phyloP scores from a whole-genome alignment of 2,888 invertebrate species.

The Machimus rusticus region DNA sequence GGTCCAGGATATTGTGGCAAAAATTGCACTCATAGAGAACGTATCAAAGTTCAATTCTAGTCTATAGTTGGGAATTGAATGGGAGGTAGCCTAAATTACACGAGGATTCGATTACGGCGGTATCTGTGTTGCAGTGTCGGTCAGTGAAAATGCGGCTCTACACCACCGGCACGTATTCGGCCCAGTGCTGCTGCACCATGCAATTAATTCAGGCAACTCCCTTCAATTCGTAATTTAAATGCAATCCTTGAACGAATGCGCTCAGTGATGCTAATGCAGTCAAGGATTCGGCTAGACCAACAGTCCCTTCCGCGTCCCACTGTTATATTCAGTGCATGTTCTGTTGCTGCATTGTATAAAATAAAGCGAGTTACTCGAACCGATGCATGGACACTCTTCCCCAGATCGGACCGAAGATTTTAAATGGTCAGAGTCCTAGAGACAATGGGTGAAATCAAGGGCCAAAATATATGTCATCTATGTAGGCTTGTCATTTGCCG shows the following conservation, averaged over 20 bases:
- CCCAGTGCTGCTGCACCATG: not conserved
- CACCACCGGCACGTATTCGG: slow-evolving; percentile 1
- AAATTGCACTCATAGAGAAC: not conserved
- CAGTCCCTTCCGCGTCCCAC: not conserved
- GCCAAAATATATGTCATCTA: not conserved
- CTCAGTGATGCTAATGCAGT: slow-evolving; percentile 24
- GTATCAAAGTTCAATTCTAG: not conserved
- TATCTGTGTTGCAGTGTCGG: not conserved
- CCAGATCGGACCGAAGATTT: not conserved
- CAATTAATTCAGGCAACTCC: slow-evolving; percentile 25
- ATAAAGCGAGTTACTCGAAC: not conserved
- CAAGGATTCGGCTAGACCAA: slow-evolving; percentile 1
- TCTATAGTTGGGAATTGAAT: not conserved
- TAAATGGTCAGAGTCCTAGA: not conserved
- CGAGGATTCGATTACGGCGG: not conserved
- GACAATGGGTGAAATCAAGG: slow-evolving; percentile 7
- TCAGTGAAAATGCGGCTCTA: not conserved
- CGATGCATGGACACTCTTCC: not conserved
- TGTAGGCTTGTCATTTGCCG: not conserved
- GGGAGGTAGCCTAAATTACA: not conserved
- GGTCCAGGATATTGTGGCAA: not conserved
- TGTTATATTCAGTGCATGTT: slow-evolving; percentile 21
- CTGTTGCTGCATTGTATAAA: slow-evolving; percentile 27
- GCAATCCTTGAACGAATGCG: slow-evolving; percentile 18
- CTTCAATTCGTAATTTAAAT: slow-evolving; percentile 27